Base-by-base conservation (phyloP, 2,888 invertebrate genomes). In the Drosophila conformis region DNA sequence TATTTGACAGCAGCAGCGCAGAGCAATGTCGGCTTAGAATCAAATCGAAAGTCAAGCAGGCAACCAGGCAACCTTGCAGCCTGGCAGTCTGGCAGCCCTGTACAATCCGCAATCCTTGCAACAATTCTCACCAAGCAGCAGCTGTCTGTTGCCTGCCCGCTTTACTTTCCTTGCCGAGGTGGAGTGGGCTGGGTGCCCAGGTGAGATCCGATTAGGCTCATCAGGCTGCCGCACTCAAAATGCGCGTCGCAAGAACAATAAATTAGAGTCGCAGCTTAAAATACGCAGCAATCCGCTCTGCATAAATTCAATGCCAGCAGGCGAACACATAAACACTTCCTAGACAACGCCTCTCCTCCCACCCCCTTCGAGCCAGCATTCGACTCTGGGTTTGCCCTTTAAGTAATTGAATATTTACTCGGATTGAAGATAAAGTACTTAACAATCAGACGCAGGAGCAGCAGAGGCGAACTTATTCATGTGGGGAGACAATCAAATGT, bases 141-240 rank as follows among this genome's bases (percentile, higher is more conserved):
- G 78, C 86, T 87, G 87, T 87, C 90, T 90, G 82, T 78, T 83
- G 89, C 83, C 75, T 83, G 78, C 83, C 82, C 79, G 74, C 82
- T 84, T 82, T 78, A 31, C 42, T 52, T 13, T 4, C 27, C 40
- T 40, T 21, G 21, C 18, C 29, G 29, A 64, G 33, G 2, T 10
- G 29, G 36, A 15, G 29, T 29, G 49, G 18, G 1, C 18, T 58
- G 21, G 13, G 56, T 59, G 59, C 65, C 60, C 69, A 77, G 69
- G 78, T 70, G 73, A 77, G 83, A 87, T 90, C 82, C 84, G 87
- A 90, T 89, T 90, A 89, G 81, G 75, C 87, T 84, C 87, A 82
- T 89, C 87, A 87, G 57, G 54, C 73, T 29, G 42, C 42, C 48
- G 46, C 61, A 56, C 48, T 21, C 33, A 48, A 62, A 62, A 59